Base-by-base conservation (phyloP, 1,140 invertebrate genomes). In the Stegodyphus dumicola region DNA sequence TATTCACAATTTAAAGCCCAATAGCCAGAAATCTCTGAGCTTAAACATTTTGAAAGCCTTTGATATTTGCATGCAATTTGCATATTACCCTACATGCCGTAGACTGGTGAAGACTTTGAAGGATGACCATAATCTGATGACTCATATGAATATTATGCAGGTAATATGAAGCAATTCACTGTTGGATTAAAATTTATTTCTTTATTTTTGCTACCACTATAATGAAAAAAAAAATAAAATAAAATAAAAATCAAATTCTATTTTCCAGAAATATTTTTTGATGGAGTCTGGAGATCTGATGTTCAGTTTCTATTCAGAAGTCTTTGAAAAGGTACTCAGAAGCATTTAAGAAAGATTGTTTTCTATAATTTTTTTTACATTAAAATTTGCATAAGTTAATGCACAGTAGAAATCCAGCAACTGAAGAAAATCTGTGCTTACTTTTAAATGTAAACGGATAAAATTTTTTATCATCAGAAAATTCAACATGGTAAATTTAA, bases 281-380 rank as follows among this genome's bases (percentile, higher is more conserved):
- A 85, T 85, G 81, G 81, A 85, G 70, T 67, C 74, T 76, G 81
- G 81, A 4, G 81, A 85, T 75, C 49, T 76, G 11, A 85, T 85
- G 81, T 85, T 67, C 18, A 85, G 74, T 60, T 85, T 85, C 64
- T 85, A 85, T 69, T 85, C 81, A 11, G 53, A 69, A 60, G 64
- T 85, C 18, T 85, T 85, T 66, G 17, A 70, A 60, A 85, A 85
- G 65, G 81, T 85, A 77, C 33, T 33, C 33, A 33, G 33, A 33
- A 33, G 33, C 3, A 33, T 33, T 33, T 33, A 33, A 33, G 33
- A 33, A 33, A 33, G 3, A 33, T 33, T 33, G 33, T 33, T 33
- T 33, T 33, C 33, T 33, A 33, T 33, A 1, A 33, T 33, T 33
- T 33, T 3, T 1, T 33, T 33, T 33, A n/a, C n/a, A n/a, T n/a